A percentile compares a stretch with the other conserved stretches of the same genome.
These are phyloP conservation scores for Carassius auratus DNA, from an alignment of 2,113 vertebrate species.

Conservation along the genomic window DNA sequence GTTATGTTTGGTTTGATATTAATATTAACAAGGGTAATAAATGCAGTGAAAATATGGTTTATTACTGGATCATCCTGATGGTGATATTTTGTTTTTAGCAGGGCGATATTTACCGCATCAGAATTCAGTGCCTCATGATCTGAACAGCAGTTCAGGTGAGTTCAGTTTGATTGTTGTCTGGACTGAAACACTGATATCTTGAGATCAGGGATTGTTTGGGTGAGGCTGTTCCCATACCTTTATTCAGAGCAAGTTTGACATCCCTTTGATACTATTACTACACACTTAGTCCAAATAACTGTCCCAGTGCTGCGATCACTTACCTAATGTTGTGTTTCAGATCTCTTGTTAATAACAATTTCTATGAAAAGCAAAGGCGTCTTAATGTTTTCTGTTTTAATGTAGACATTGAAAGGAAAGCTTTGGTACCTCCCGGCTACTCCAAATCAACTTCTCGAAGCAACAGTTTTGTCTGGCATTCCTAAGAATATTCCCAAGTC, in stretches of 20 bases:
- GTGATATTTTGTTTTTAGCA: slow-evolving; percentile 27
- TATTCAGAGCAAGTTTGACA: not conserved
- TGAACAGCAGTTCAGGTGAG: slow-evolving; percentile 1
- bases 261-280: not conserved
- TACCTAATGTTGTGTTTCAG: not conserved
- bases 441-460: rapidly evolving
- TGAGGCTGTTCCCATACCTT: not conserved
- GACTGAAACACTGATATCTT: not conserved
- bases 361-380: not conserved
- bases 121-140: not conserved
- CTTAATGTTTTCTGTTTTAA: not conserved
- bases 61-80: not conserved
- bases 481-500: not conserved
- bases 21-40: not conserved
- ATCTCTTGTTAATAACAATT: not conserved
- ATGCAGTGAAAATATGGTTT: not conserved
- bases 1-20: not conserved
- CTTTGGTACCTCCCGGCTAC: slow-evolving; percentile 22
- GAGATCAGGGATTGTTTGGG: not conserved
- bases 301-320: not conserved
- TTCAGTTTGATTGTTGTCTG: not conserved
- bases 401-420: slow-evolving; percentile 17
- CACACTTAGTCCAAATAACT: not conserved
- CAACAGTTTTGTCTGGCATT: not conserved
- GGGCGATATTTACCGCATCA: not conserved